Percentiles rank a stretch among this genome's conserved stretches.
These are phyloP conservation scores for Yponomeuta evonymella DNA, from an alignment of 2,888 invertebrate species.

Conservation along the genomic window DNA sequence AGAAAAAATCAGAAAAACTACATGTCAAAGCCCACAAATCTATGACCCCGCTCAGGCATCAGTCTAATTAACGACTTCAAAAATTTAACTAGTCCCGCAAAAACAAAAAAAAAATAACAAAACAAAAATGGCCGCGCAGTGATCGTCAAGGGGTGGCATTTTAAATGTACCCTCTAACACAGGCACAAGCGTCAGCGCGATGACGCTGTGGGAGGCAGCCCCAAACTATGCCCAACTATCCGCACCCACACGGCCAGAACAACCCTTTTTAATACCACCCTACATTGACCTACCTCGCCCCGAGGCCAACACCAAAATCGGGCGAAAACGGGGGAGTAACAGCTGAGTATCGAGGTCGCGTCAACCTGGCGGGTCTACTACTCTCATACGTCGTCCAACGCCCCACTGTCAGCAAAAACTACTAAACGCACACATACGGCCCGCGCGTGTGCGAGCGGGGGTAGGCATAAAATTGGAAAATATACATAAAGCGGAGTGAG, in stretches of 20 bases:
- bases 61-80: neutral
- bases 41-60: neutral
- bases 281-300: conserved; percentile 34
- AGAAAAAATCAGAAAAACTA: too few relatives aligned
- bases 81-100: conserved; percentile 23
- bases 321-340: neutral
- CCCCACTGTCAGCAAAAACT: conserved; percentile 48
- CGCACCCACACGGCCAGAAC: conserved; percentile 42
- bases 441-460: conserved; percentile 33
- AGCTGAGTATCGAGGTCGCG: conserved; percentile 25
- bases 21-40: too few relatives aligned
- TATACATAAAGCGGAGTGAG: conserved; percentile 47
- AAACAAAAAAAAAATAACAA: conserved; percentile 40
- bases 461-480: conserved; percentile 73
- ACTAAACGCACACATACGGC: conserved; percentile 37
- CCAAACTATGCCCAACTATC: conserved; percentile 61
- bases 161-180: conserved; percentile 72
- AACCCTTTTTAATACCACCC: conserved; percentile 27
- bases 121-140: conserved; percentile 56
- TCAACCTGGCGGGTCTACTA: conserved; percentile 31
- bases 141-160: conserved; percentile 71
- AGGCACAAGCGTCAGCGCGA: conserved; percentile 66
- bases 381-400: conserved; percentile 23
- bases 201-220: conserved; percentile 60
- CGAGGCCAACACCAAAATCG: conserved; percentile 16